A percentile compares a stretch with the other conserved stretches of the same genome.
These are phyloP conservation scores for Galemys pyrenaicus DNA, from an alignment of 2,113 vertebrate species.

Conservation along the genomic window DNA sequence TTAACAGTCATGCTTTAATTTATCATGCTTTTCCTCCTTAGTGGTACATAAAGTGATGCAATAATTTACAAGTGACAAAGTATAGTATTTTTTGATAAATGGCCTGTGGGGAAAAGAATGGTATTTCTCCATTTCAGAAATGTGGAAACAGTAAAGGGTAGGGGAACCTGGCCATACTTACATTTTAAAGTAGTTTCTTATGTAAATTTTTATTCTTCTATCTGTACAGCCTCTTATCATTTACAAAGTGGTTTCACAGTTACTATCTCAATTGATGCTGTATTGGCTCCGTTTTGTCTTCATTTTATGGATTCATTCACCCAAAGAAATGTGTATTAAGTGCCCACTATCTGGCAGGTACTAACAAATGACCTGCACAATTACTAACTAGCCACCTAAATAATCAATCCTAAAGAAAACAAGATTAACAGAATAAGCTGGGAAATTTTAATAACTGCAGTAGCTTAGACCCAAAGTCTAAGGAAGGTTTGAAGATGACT, in stretches of 20 bases:
- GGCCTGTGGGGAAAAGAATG: neutral
- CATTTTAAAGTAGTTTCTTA: slow-evolving; percentile 51
- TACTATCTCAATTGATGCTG: neutral
- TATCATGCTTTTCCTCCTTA: slow-evolving; percentile 11
- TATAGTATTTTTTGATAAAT: neutral
- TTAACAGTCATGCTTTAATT: neutral
- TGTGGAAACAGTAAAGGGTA: neutral
- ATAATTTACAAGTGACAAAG: neutral
- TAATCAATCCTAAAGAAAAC: neutral
- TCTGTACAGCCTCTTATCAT: neutral
- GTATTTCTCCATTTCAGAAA: neutral
- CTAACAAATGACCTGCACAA: neutral
- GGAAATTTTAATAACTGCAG: neutral
- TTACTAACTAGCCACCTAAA: neutral
- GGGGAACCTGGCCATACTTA: neutral
- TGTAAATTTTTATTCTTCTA: neutral
- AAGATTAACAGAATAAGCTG: neutral
- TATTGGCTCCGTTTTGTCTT: neutral
- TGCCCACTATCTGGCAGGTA: neutral
- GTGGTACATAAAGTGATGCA: neutral
- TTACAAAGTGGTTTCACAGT: neutral
- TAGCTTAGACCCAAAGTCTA: neutral
- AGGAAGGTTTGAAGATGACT: neutral
- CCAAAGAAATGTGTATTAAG: slow-evolving; percentile 20
- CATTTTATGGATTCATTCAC: slow-evolving; percentile 20